Conservation (phyloP, 92 coral and sea anemone genomes). For the Phymanthus crucifer region DNA sequence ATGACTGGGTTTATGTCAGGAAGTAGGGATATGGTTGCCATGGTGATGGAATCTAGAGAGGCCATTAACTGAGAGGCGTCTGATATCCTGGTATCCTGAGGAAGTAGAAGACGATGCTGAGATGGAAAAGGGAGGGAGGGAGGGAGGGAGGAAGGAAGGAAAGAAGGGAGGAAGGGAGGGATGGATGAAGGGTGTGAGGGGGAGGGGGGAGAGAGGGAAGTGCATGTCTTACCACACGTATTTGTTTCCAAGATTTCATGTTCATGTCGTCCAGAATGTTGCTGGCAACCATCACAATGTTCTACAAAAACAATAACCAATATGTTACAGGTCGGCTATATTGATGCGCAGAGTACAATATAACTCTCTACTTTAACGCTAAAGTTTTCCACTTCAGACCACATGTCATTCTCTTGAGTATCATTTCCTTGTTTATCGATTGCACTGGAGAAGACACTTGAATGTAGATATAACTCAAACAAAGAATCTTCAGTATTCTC, state of each 20-base stretch:
- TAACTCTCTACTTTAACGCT: too few relatives aligned
- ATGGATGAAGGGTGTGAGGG: not conserved
- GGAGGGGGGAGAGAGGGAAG: not conserved
- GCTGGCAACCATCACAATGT: conserved; percentile 58
- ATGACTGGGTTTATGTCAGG: conserved; percentile 28
- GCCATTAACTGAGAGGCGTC: conserved; percentile 52
- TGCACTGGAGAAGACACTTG: too few relatives aligned
- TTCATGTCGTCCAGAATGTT: conserved; percentile 55
- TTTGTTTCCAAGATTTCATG: conserved; percentile 73
- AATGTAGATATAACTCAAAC: not conserved
- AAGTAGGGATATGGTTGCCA: conserved; percentile 51
- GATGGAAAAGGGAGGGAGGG: not conserved
- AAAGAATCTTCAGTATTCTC: not conserved
- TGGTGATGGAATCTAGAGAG: conserved; percentile 51
- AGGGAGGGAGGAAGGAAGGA: too few relatives aligned
- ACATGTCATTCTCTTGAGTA: too few relatives aligned
- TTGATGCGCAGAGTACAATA: not conserved
- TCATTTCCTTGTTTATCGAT: too few relatives aligned
- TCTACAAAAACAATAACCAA: conserved; percentile 27
- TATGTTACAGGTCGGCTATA: not conserved
- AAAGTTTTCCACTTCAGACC: too few relatives aligned
- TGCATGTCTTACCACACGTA: conserved; percentile 59
- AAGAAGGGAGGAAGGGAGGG: too few relatives aligned
- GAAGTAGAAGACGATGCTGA: not conserved
- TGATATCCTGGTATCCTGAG: conserved; percentile 47